Evolutionary conservation across 64 coral and sea anemone genomes (phyloP).

Genomic region (Montipora cactus): DNA sequence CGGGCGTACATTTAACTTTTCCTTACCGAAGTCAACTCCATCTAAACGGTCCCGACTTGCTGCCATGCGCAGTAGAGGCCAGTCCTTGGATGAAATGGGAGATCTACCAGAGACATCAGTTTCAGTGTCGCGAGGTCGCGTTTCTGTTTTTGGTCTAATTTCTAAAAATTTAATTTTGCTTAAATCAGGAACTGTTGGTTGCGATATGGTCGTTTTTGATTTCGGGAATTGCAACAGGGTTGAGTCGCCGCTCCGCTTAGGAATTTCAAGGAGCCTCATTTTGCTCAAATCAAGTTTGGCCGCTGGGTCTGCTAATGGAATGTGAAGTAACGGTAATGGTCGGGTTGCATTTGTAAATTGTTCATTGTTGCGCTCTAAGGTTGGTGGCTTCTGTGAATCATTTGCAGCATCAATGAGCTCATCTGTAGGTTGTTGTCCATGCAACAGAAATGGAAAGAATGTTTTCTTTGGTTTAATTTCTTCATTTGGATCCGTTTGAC

Average conservation of each 20-base stretch:
- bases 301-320: constrained; percentile 6
- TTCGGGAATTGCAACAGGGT: constrained; percentile 17
- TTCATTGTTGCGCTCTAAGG: not conserved
- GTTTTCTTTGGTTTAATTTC: not conserved
- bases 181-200: constrained; percentile 30
- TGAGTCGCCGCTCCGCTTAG: not conserved
- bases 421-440: not conserved
- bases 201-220: not conserved
- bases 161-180: constrained; percentile 67
- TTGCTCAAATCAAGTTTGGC: constrained; percentile 25
- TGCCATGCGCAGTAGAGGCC: constrained; percentile 36
- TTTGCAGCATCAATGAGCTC: not conserved
- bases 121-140: not conserved
- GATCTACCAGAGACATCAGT: not conserved
- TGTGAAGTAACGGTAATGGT: constrained; percentile 47
- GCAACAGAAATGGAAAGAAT: constrained; percentile 1
- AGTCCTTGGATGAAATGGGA: not conserved
- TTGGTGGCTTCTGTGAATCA: not conserved
- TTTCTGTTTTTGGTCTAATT: constrained; percentile 2
- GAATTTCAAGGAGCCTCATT: constrained; percentile 39
- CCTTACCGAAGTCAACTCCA: constrained; percentile 12
- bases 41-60: not conserved
- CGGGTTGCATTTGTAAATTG: not conserved
- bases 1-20: not conserved
- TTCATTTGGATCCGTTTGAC: not conserved